Evolutionary conservation across 2,113 vertebrate genomes (phyloP).

Genomic region (Nycticebus coucang): DNA sequence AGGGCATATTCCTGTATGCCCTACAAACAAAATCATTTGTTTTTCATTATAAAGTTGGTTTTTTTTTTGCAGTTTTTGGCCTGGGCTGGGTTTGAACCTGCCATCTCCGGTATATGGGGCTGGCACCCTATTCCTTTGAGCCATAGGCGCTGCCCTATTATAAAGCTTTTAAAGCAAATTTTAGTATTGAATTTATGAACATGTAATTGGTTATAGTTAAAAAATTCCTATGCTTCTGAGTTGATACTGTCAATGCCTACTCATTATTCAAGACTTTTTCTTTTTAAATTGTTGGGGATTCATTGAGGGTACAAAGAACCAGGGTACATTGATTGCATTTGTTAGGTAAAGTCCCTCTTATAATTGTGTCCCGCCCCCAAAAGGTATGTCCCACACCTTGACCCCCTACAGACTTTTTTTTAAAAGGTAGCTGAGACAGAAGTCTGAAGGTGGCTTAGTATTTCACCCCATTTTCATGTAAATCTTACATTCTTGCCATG

Average conservation of each 20-base stretch:
- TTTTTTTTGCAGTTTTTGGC: background rate
- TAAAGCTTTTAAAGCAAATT: background rate
- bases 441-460: background rate
- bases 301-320: too few species aligned
- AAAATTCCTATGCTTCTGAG: background rate
- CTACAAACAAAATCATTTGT: too few species aligned
- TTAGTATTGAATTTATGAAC: conserved; percentile 1
- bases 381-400: too few species aligned
- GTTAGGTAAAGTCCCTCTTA: too few species aligned
- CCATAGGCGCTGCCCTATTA: background rate
- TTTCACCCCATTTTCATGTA: background rate
- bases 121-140: too few species aligned
- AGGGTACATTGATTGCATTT: too few species aligned
- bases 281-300: too few species aligned
- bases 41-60: too few species aligned
- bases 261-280: background rate
- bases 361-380: too few species aligned
- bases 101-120: too few species aligned
- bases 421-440: background rate
- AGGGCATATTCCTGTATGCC: background rate
- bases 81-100: too few species aligned
- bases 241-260: background rate
- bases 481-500: background rate
- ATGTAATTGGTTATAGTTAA: background rate
- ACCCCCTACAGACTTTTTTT: too few species aligned